phyloP scores from a whole-genome alignment of 35 echinoderm and acorn worm species.

The Lytechinus variegatus region DNA sequence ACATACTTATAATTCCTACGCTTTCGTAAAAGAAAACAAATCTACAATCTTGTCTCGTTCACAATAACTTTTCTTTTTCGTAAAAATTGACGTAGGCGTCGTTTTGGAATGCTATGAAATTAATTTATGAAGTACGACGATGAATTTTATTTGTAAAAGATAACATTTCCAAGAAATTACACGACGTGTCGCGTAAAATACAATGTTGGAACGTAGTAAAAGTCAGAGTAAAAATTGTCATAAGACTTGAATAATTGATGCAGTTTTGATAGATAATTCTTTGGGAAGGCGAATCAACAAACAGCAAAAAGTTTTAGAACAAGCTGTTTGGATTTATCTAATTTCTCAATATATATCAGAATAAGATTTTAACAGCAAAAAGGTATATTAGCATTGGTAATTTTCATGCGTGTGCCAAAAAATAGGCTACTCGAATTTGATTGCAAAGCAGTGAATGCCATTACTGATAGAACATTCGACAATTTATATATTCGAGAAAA shows the following conservation, averaged over 20 bases:
- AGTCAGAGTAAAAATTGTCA: not conserved
- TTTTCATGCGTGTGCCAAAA: no score
- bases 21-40: not conserved
- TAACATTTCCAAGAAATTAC: not conserved
- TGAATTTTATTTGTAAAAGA: not conserved
- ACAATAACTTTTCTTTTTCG: not conserved
- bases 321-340: no score
- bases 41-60: not conserved
- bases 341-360: no score
- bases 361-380: no score
- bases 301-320: no score
- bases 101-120: not conserved
- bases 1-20: not conserved
- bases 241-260: not conserved
- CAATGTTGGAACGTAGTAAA: not conserved
- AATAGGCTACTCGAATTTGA: not conserved
- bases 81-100: not conserved
- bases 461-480: not conserved
- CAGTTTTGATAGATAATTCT: no score
- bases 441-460: not conserved
- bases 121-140: not conserved
- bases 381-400: no score
- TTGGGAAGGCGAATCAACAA: no score
- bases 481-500: not conserved
- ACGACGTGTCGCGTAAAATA: not conserved